phyloP scores from a whole-genome alignment of 2,888 invertebrate genomes.

The Trichopria drosophilae region DNA sequence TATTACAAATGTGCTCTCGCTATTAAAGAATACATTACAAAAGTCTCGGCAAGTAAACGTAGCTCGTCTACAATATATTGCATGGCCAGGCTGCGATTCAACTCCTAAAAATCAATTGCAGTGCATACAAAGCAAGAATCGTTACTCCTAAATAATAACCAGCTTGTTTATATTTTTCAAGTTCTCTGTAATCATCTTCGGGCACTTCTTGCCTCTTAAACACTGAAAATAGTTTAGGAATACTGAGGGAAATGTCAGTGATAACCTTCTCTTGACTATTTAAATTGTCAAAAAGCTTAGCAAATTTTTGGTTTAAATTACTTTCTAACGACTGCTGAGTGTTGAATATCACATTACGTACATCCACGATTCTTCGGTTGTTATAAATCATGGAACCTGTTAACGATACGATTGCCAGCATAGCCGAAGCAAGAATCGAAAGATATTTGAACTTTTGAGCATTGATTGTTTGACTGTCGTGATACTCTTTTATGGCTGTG shows the following conservation, averaged over 20 bases:
- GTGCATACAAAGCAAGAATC: slow-evolving; percentile 22
- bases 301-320: slow-evolving; percentile 33
- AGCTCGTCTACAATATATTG: slow-evolving; percentile 7
- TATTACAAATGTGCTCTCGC: slow-evolving; percentile 15
- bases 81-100: slow-evolving; percentile 12
- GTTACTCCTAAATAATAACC: slow-evolving; percentile 28
- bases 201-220: slow-evolving; percentile 8
- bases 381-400: slow-evolving; percentile 52
- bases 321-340: slow-evolving; percentile 45
- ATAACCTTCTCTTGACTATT: slow-evolving; percentile 25
- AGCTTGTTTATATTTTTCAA: slow-evolving; percentile 29
- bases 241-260: slow-evolving; percentile 9
- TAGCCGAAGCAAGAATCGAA: slow-evolving; percentile 50
- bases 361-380: slow-evolving; percentile 46
- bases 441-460: slow-evolving; percentile 54
- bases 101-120: slow-evolving; percentile 26
- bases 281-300: slow-evolving; percentile 19
- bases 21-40: slow-evolving; percentile 3
- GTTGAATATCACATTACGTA: slow-evolving; percentile 41
- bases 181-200: slow-evolving; percentile 11
- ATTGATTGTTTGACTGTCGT: slow-evolving; percentile 51
- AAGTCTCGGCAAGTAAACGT: slow-evolving; percentile 14
- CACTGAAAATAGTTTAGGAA: slow-evolving; percentile 7
- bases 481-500: slow-evolving; percentile 55
- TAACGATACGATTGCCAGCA: slow-evolving; percentile 49